phyloP scores from a whole-genome alignment of 1,140 invertebrate genomes.

The Tetragonula clypearis region DNA sequence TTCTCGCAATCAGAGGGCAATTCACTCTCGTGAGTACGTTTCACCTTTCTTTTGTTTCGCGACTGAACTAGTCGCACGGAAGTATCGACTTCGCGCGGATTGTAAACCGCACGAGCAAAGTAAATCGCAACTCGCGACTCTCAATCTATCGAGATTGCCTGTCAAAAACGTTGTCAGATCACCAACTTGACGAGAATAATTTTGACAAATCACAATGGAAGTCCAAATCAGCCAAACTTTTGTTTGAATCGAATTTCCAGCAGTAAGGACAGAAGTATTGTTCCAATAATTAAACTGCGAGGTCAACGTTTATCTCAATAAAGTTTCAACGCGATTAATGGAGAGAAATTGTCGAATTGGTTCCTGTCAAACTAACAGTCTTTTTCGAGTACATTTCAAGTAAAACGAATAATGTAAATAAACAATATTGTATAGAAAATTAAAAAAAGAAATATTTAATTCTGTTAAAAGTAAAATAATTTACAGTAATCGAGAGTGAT shows the following conservation, averaged over 20 bases:
- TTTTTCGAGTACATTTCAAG: too few relatives aligned
- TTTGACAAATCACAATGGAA: background rate
- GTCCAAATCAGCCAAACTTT: background rate
- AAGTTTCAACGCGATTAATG: too few relatives aligned
- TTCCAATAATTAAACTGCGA: background rate
- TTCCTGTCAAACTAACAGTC: too few relatives aligned
- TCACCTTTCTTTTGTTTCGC: slow-evolving; percentile 37
- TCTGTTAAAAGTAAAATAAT: too few relatives aligned
- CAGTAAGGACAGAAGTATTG: background rate
- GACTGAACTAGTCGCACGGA: slow-evolving; percentile 16
- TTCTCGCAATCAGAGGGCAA: slow-evolving; percentile 15
- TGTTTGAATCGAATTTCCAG: background rate
- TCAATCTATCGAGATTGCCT: slow-evolving; percentile 41
- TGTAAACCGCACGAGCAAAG: slow-evolving; percentile 24
- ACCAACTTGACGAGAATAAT: too few relatives aligned
- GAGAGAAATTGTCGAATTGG: too few relatives aligned
- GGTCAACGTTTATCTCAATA: too few relatives aligned
- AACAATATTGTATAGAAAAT: too few relatives aligned
- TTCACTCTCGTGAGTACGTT: slow-evolving; percentile 7
- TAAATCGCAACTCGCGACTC: background rate
- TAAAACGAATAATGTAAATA: too few relatives aligned
- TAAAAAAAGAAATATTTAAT: too few relatives aligned
- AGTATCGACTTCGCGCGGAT: slow-evolving; percentile 7
- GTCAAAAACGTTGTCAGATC: too few relatives aligned
- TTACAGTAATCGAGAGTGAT: too few relatives aligned